These are phyloP conservation scores for Pelobates cultripes DNA, from an alignment of 2,797 vertebrate genomes.

Conservation along the genomic window DNA sequence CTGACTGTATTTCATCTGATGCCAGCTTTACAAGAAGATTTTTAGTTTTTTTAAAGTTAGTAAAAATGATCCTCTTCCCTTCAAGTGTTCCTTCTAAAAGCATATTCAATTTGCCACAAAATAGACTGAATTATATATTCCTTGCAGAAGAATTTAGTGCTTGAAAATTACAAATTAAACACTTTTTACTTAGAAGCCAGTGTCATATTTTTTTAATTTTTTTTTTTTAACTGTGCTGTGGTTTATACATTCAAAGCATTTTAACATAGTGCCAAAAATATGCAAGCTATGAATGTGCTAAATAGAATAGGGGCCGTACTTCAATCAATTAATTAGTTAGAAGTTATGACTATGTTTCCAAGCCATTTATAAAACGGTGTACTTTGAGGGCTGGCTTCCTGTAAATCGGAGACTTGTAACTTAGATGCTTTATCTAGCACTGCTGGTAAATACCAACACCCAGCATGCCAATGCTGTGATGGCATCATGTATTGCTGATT, in stretches of 20 bases:
- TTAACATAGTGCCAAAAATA: constrained; percentile 8
- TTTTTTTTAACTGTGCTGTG: not conserved
- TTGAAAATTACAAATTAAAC: too few species aligned
- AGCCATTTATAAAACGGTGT: constrained; percentile 1
- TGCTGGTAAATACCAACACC: not conserved
- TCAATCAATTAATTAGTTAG: not conserved
- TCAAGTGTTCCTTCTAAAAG: too few species aligned
- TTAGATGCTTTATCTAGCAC: constrained; percentile 9
- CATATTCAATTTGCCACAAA: too few species aligned
- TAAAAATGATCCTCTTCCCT: too few species aligned
- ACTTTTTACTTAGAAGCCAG: too few species aligned
- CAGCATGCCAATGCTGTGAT: constrained; percentile 6
- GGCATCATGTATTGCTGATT: constrained; percentile 21
- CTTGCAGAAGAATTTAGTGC: too few species aligned
- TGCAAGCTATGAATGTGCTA: not conserved
- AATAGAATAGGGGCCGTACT: constrained; percentile 7
- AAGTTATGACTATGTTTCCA: not conserved
- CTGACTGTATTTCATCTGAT: too few species aligned
- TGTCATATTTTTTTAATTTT: not conserved
- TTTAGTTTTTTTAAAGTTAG: too few species aligned
- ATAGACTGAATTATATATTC: too few species aligned
- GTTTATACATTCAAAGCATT: not conserved
- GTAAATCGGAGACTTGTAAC: constrained; percentile 2
- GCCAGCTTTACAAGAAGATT: too few species aligned
- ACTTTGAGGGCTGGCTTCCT: constrained; percentile 15